Base-by-base conservation (phyloP, 2,888 invertebrate species). In the Leptogaster cylindrica region DNA sequence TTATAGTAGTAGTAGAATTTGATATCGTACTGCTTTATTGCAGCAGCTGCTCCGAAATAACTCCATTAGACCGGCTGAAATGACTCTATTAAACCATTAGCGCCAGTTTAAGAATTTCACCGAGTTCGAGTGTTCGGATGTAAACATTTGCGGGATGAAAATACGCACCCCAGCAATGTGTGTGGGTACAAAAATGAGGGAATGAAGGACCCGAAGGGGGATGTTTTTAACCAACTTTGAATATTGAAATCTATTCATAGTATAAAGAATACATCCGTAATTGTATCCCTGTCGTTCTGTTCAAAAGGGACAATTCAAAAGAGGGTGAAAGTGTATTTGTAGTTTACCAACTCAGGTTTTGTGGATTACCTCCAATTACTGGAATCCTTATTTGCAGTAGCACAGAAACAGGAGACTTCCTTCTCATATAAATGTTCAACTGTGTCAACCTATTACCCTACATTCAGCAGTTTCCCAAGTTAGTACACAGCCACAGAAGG, bases 71-170 rank as follows among this genome's bases (percentile, higher is more conserved):
- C n/a, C n/a, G n/a, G n/a, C n/a, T n/a, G n/a, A n/a, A n/a, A n/a
- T n/a, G n/a, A n/a, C 39, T 39, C 39, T 39, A 39, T 39, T 39
- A 39, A 14, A 39, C 39, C 39, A 39, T 39, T 39, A 39, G 14
- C 14, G 39, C n/a, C n/a, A 39, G 39, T 39, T 39, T 39, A 39
- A 39, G n/a, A 39, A 39, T 39, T 39, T 39, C n/a, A 39, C 14
- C 14, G 39, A 39, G 39, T 39, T 39, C 14, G 10, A 39, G 14
- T n/a, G n/a, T n/a, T n/a, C n/a, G n/a, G n/a, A 14, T 10, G 10
- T 4, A 14, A 39, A 12, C n/a, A 12, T 39, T n/a, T n/a, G n/a
- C n/a, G 39, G n/a, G 5, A 39, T 10, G 3, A 39, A 39, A 39
- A 10, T 39, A 12, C 39, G 10, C 10, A 39, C 10, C n/a, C 14